A percentile compares a stretch with the other conserved stretches of the same genome.
phyloP scores from a whole-genome alignment of 2,113 vertebrate species.

The Chascanopsetta lugubris region DNA sequence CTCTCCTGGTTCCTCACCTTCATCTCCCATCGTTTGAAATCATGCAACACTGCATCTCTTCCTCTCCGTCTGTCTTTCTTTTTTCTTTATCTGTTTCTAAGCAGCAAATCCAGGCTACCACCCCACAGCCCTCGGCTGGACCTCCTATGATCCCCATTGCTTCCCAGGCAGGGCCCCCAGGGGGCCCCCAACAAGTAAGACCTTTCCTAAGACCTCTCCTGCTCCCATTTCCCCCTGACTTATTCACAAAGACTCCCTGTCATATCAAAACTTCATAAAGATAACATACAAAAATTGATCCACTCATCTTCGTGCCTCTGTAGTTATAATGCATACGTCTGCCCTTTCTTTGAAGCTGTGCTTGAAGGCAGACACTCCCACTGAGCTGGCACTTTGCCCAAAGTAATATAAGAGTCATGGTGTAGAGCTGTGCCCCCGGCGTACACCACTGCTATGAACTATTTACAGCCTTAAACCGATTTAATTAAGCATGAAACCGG shows the following conservation, averaged over 20 bases:
- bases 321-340: neutral
- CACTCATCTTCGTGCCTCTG: conserved; percentile 1
- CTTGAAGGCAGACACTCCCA: conserved; percentile 28
- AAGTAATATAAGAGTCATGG: conserved; percentile 1
- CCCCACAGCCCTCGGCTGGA: conserved; percentile 58
- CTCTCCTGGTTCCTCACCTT: conserved; percentile 29
- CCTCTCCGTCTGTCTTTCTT: conserved; percentile 39
- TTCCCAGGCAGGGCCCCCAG: conserved; percentile 55
- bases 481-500: conserved; percentile 46
- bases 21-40: conserved; percentile 10
- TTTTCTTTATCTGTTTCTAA: conserved; percentile 41
- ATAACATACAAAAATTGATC: conserved; percentile 2
- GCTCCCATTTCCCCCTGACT: neutral
- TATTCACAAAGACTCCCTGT: neutral
- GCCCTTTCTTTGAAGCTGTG: conserved; percentile 40
- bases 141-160: conserved; percentile 55
- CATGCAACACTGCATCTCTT: conserved; percentile 27
- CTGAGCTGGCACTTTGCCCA: conserved; percentile 29
- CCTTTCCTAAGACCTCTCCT: neutral
- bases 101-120: conserved; percentile 66
- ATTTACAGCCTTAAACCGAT: conserved; percentile 28
- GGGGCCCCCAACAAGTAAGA: conserved; percentile 71
- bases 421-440: conserved; percentile 7
- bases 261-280: neutral
- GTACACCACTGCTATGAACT: conserved; percentile 13